phyloP scores from a whole-genome alignment of 2,888 invertebrate species.

The Prosopocoilus inquinatus region DNA sequence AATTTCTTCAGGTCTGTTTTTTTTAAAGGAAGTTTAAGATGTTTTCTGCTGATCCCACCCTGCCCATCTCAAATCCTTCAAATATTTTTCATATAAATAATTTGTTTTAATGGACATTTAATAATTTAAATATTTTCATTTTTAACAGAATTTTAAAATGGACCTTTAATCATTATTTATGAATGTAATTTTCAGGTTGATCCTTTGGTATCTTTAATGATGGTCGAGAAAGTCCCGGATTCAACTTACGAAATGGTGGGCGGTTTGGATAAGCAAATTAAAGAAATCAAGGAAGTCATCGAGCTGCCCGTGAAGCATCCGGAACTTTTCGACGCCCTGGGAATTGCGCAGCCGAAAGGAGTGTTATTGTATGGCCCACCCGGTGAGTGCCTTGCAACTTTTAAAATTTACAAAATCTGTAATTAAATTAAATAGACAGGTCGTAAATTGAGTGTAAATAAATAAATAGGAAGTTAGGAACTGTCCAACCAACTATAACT shows the following conservation, averaged over 20 bases:
- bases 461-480: no score
- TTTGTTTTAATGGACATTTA: no score
- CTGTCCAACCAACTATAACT: no score
- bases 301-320: constrained; percentile 99
- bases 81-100: no score
- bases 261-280: constrained; percentile 98
- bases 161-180: neutral
- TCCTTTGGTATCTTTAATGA: constrained; percentile 98
- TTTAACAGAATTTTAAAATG: no score
- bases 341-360: constrained; percentile 94
- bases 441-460: no score
- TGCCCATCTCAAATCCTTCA: no score
- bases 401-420: neutral
- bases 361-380: constrained; percentile 98
- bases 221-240: constrained; percentile 99
- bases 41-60: no score
- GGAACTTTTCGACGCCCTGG: constrained; percentile 97
- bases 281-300: constrained; percentile 99
- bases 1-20: no score
- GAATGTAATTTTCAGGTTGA: constrained; percentile 65
- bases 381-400: constrained; percentile 44
- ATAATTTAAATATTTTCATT: no score
- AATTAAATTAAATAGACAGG: no score
- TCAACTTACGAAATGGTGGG: constrained; percentile 99
- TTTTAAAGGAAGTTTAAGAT: no score